Base-by-base conservation (phyloP, 1,140 invertebrate species). In the Linepithema humile region DNA sequence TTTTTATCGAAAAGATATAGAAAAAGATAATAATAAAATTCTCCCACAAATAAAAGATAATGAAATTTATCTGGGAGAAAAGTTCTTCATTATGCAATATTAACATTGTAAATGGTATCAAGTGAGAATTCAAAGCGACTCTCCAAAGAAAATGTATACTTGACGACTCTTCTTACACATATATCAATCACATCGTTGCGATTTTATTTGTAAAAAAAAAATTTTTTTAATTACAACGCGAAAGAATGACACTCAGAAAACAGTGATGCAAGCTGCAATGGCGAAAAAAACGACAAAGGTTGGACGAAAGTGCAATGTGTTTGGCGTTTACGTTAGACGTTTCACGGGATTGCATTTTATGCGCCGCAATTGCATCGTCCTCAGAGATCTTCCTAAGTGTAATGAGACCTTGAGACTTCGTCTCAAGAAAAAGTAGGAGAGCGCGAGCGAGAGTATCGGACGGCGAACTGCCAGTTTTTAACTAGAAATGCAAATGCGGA, bases 391-490 rank as follows among this genome's bases (percentile, higher is more conserved):
- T 35, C 15, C 48, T 85, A 69, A 85, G 55, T 69, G 40, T 85
- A 85, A 85, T 70, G 62, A 83, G 84, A 85, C 84, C 80, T 85
- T 85, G 60, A 62, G 26, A 83, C 48, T 65, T 43, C 5, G n/a
- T 35, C 26, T 35, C 26, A 12, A 38, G 80, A 83, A 75, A 74
- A 65, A 78, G 26, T 4, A n/a, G n/a, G 20, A 10, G 35, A 45
- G 29, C 10, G 43, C 29, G 15, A 60, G 20, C 40, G 35, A 62
- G 38, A 67, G 43, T 32, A 32, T 10, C 20, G 29, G n/a, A 40
- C 3, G 57, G 15, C 23, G 77, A 64, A 83, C 77, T 77, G 35
- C 35, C 43, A n/a, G 10, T 12, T 43, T 72, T 83, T 62, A 77
- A 53, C 57, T 65, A 57, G 26, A 78, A 43, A 50, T 40, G 45